Evolutionary conservation across 1,140 invertebrate genomes (phyloP).

Genomic region (Drosophila baimaii): DNA sequence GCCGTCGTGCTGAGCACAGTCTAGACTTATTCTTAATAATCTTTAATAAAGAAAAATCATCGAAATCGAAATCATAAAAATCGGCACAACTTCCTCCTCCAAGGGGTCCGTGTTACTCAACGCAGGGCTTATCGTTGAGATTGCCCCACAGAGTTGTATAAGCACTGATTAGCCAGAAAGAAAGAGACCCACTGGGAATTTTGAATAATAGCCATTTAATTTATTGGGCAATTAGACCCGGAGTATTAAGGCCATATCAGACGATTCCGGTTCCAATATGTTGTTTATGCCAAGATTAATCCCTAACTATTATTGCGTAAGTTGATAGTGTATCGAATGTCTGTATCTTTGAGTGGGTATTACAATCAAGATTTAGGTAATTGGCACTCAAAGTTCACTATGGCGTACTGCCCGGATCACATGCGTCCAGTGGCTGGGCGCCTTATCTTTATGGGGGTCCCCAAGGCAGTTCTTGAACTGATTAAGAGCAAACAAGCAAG

Average conservation of each 20-base stretch:
- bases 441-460: conserved; percentile 54
- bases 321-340: not conserved
- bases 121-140: conserved; percentile 6
- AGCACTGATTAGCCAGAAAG: conserved; percentile 27
- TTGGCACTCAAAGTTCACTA: conserved; percentile 27
- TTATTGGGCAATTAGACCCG: conserved; percentile 1
- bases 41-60: conserved; percentile 14
- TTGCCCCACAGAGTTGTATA: conserved; percentile 10
- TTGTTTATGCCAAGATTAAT: conserved; percentile 10
- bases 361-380: conserved; percentile 32
- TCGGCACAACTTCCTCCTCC: not conserved
- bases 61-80: not conserved
- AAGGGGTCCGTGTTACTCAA: conserved; percentile 1
- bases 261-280: not conserved
- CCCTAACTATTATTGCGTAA: conserved; percentile 6
- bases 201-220: conserved; percentile 15
- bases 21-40: conserved; percentile 19
- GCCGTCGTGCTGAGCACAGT: conserved; percentile 72
- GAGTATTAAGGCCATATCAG: conserved; percentile 2
- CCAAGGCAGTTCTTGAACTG: conserved; percentile 12
- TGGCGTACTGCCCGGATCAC: conserved; percentile 15
- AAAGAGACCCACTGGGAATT: conserved; percentile 7
- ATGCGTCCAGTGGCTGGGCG: conserved; percentile 27
- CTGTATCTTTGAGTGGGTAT: conserved; percentile 31
- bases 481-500: conserved; percentile 25